A percentile compares a stretch with the other conserved stretches of the same genome.
Evolutionary conservation across 2,113 vertebrate genomes (phyloP).

Genomic region (Pedetes capensis): DNA sequence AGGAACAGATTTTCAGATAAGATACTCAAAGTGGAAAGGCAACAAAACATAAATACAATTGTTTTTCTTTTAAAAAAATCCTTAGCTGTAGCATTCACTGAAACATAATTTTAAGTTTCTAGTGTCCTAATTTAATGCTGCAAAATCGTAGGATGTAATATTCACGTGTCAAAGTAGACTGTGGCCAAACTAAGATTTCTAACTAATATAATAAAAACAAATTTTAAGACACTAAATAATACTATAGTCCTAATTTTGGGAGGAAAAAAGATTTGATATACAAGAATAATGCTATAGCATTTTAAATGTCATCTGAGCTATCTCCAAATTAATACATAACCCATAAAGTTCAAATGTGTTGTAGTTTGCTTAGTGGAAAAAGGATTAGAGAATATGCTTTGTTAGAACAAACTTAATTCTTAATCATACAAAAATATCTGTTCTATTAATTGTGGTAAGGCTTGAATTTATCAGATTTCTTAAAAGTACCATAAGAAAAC

Average conservation of each 20-base stretch:
- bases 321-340: slow-evolving; percentile 46
- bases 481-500: not conserved
- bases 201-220: slow-evolving; percentile 61
- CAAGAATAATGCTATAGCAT: slow-evolving; percentile 6
- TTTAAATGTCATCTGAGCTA: slow-evolving; percentile 61
- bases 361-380: slow-evolving; percentile 34
- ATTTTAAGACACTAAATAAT: slow-evolving; percentile 62
- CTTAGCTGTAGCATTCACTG: slow-evolving; percentile 77
- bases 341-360: slow-evolving; percentile 21
- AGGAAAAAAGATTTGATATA: slow-evolving; percentile 24
- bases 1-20: slow-evolving; percentile 98
- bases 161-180: slow-evolving; percentile 62
- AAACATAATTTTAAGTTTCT: slow-evolving; percentile 73
- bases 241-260: slow-evolving; percentile 56
- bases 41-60: slow-evolving; percentile 84
- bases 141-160: slow-evolving; percentile 53
- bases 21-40: slow-evolving; percentile 89
- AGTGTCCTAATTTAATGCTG: slow-evolving; percentile 70
- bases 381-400: slow-evolving; percentile 41
- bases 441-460: slow-evolving; percentile 16
- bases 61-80: slow-evolving; percentile 73
- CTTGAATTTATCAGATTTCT: slow-evolving; percentile 28
- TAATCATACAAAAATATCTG: slow-evolving; percentile 11
- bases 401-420: slow-evolving; percentile 46
- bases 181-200: slow-evolving; percentile 66